These are phyloP conservation scores for Agrypnus murinus DNA, from an alignment of 2,888 invertebrate genomes.

Conservation along the genomic window DNA sequence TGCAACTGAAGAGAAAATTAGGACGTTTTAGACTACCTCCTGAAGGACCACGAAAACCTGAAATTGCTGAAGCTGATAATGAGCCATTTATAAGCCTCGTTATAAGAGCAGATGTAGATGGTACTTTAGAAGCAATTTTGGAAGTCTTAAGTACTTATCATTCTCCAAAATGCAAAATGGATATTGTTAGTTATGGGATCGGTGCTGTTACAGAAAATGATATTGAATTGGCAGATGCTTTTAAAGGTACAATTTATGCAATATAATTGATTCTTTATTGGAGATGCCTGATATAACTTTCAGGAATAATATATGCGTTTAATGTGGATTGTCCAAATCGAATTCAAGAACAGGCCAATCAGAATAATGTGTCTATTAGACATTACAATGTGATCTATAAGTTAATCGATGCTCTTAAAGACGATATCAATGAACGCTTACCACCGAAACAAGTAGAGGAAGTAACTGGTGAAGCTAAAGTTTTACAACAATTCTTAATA, in stretches of 20 bases:
- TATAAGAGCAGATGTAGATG: slow-evolving; percentile 92
- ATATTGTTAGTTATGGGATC: slow-evolving; percentile 92
- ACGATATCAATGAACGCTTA: slow-evolving; percentile 82
- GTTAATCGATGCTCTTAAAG: slow-evolving; percentile 90
- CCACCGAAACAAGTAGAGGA: slow-evolving; percentile 85
- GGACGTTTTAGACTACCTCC: slow-evolving; percentile 76
- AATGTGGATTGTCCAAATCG: slow-evolving; percentile 79
- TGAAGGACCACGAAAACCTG: slow-evolving; percentile 77
- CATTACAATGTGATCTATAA: slow-evolving; percentile 94
- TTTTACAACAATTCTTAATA: slow-evolving; percentile 88
- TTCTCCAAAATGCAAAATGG: slow-evolving; percentile 83
- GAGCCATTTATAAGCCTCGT: slow-evolving; percentile 67
- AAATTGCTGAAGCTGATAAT: slow-evolving; percentile 65
- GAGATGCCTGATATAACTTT: slow-evolving; percentile 32
- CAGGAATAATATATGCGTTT: slow-evolving; percentile 88
- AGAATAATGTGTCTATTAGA: slow-evolving; percentile 76
- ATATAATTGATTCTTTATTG: neutral
- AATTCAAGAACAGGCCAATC: slow-evolving; percentile 73
- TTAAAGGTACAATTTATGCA: slow-evolving; percentile 72
- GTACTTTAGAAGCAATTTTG: slow-evolving; percentile 95
- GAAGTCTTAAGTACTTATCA: slow-evolving; percentile 93
- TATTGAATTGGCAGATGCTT: slow-evolving; percentile 85
- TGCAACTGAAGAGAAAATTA: slow-evolving; percentile 76
- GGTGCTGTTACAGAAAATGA: slow-evolving; percentile 90
- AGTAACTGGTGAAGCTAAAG: slow-evolving; percentile 86